Base-by-base conservation (phyloP, 2,888 invertebrate species). In the Limnephilus auricula region DNA sequence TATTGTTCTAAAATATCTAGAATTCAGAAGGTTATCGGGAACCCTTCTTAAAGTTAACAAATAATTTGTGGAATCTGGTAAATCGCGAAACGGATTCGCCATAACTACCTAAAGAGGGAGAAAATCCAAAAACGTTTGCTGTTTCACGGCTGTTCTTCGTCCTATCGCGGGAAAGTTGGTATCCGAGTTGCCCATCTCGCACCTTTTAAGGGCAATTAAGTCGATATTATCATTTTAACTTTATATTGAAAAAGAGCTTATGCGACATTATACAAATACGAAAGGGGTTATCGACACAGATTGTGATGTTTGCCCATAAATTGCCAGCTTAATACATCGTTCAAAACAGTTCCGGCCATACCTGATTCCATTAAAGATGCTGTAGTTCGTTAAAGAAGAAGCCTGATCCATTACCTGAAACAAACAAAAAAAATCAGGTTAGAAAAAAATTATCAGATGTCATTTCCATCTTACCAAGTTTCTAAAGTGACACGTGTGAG, bases 361-460 rank as follows among this genome's bases (percentile, higher is more conserved):
- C 65, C 65, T 25, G 65, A 25, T 65, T 18, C 1, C 25, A 30
- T 40, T 85, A 31, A 45, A 85, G 85, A 45, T 85, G 30, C 15
- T 82, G 31, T 82, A 30, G 40, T 45, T n/a, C 13, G 87, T 13
- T 78, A 31, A 34, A 15, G 25, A 45, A 87, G 87, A 65, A 50
- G 25, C 34, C 25, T 10, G 65, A 25, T n/a, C 15, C 15, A 18
- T 78, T 78, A 87, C 87, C 87, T 87, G 87, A 25, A 87, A 87
- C 87, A 87, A 87, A 87, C 32, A 87, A 18, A 86, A 65, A 86
- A 45, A 40, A 83, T 13, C n/a, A 83, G 0, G 10, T 37, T 37
- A 37, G 37, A 37, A 65, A 25, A 25, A 25, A 25, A 65, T 25
- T n/a, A 65, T n/a, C 65, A 65, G 25, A 25, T 65, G 65, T 65